Base-by-base conservation (phyloP, 37 sponge, comb jelly and placozoan genomes). In the Oscarella lobularis region DNA sequence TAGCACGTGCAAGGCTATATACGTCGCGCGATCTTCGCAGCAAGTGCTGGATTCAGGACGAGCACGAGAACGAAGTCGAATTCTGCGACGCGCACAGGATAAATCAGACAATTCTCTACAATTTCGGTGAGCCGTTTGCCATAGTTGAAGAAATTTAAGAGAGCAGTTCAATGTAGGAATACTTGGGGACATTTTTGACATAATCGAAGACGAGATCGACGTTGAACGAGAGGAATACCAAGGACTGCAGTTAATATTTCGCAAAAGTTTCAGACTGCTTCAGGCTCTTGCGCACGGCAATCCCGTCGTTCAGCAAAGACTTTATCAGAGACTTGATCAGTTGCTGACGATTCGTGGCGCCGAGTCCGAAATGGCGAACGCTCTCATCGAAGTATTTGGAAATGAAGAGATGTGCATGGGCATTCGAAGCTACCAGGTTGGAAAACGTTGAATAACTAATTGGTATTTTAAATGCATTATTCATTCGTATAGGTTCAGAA, bases 51-150 rank as follows among this genome's bases (percentile, higher is more conserved):
- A n/a, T n/a, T n/a, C n/a, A n/a, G n/a, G n/a, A n/a, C n/a, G n/a
- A n/a, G n/a, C n/a, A n/a, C n/a, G n/a, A n/a, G n/a, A n/a, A n/a
- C n/a, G n/a, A n/a, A n/a, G n/a, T n/a, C n/a, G n/a, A n/a, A n/a
- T n/a, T n/a, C n/a, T n/a, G 69, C 33, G 82, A 86, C 37, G 73
- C 86, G 14, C 90, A 90, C 69, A 39, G 33, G 0, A 83, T 82
- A 77, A 90, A 90, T 70, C 90, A 90, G 74, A 86, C 83, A 66
- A 86, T 90, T 40, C 83, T 90, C 36, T 78, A 78, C 67, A 90
- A 83, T 72, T 78, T 66, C 40, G 85, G 89, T 69, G 38, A n/a
- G n/a, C n/a, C n/a, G n/a, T n/a, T n/a, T n/a, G n/a, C n/a, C n/a
- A n/a, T n/a, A n/a, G n/a, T n/a, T n/a, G n/a, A n/a, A n/a, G n/a